A percentile compares a stretch with the other conserved stretches of the same genome.
phyloP scores from a whole-genome alignment of 2,113 vertebrate species.

The Caracal caracal region DNA sequence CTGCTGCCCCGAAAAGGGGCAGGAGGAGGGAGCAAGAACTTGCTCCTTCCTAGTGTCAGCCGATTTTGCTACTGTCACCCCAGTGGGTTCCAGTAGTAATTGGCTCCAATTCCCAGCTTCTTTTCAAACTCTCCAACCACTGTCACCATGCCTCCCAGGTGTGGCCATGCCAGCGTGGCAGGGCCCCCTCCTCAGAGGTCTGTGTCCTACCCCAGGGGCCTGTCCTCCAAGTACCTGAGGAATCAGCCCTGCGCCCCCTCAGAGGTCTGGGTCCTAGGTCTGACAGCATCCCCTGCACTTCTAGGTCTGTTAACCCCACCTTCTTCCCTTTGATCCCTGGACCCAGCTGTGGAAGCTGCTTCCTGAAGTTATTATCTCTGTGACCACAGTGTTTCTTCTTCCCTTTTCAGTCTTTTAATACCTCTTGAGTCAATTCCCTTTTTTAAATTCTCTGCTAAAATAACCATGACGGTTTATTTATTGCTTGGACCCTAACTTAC shows the following conservation, averaged over 20 bases:
- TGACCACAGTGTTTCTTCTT: not conserved
- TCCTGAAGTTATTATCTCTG: not conserved
- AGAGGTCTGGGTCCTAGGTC: not conserved
- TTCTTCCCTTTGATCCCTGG: not conserved
- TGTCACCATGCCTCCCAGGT: not conserved
- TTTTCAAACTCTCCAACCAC: not conserved
- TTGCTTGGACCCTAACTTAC: not conserved
- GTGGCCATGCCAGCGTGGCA: not conserved
- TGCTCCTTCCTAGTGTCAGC: not conserved
- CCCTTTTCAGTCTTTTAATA: not conserved
- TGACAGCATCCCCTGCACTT: fast-evolving
- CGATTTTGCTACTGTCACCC: not conserved
- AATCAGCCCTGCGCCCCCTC: not conserved
- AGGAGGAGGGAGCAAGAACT: not conserved
- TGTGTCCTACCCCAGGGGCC: not conserved
- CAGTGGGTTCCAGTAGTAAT: not conserved
- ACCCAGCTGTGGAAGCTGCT: not conserved
- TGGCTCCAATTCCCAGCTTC: not conserved
- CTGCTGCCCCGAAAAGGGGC: not conserved
- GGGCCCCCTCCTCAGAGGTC: not conserved
- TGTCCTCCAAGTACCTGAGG: not conserved
- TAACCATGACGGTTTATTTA: not conserved
- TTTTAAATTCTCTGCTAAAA: slow-evolving; percentile 25
- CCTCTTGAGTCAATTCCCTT: not conserved
- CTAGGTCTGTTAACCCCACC: not conserved